Base-by-base conservation (phyloP, 2,797 vertebrate species). In the Centroberyx gerrardi region DNA sequence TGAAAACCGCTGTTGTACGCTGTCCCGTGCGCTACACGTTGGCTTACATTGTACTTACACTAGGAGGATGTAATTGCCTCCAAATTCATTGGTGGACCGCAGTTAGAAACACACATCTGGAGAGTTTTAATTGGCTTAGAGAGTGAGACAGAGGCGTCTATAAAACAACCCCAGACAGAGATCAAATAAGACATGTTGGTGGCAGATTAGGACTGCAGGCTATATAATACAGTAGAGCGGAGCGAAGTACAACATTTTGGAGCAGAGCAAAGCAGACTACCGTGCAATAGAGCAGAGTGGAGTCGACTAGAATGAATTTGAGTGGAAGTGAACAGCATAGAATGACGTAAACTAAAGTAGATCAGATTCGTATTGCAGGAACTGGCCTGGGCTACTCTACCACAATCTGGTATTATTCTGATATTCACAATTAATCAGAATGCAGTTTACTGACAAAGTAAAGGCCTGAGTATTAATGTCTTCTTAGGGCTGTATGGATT, bases 121-220 rank as follows among this genome's bases (percentile, higher is more conserved):
- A 72, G 72, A 59, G 55, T 92, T 94, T 92, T 94, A 95, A 95
- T 95, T 94, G 92, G 90, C 72, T 81, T 76, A 59, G 78, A 91
- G 92, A 91, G 87, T 88, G 90, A 92, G 90, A 93, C 94, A 89
- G 92, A 88, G 87, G 88, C 83, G 67, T 87, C 93, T 81, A 91
- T 94, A 95, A 95, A 93, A 93, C 84, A 91, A 82, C 93, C 90
- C 90, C 94, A 93, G 88, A 92, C 92, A 76, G 92, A 95, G 93
- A 95, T 95, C 93, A 95, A 95, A 95, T 87, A 62, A 81, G 82
- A 91, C 91, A 92, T 90, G 88, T 90, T 94, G 94, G 93, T 92
- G 88, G 91, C 94, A 95, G 90, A 94, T 92, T 89, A 85, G 70
- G 84, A 88, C 89, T 85, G 86, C 78, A 81, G 85, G 92, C 90